A percentile compares a stretch with the other conserved stretches of the same genome.
Evolutionary conservation across 2,888 invertebrate genomes (phyloP).

Genomic region (Thalpophila matura): DNA sequence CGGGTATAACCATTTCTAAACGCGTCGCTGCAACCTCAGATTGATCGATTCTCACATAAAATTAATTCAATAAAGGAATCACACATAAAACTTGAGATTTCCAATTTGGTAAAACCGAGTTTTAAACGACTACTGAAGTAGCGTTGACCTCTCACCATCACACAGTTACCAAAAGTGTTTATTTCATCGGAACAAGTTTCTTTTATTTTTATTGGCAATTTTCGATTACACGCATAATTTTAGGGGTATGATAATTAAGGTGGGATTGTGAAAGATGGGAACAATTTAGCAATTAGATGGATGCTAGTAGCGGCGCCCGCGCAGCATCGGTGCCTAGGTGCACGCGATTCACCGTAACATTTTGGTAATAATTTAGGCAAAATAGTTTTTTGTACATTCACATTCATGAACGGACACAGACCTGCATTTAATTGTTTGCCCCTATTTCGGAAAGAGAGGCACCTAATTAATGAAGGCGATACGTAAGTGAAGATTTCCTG

Average conservation of each 20-base stretch:
- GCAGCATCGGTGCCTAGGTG: constrained; percentile 8
- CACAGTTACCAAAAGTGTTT: constrained; percentile 52
- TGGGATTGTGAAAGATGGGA: constrained; percentile 55
- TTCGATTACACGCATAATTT: constrained; percentile 72
- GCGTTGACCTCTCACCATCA: constrained; percentile 66
- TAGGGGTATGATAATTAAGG: constrained; percentile 56
- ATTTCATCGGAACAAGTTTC: constrained; percentile 63
- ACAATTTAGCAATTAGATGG: constrained; percentile 62
- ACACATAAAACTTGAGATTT: constrained; percentile 43
- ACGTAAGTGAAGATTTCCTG: neutral
- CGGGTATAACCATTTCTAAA: neutral
- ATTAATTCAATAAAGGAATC: constrained; percentile 43
- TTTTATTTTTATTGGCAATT: constrained; percentile 72
- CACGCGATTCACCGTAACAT: constrained; percentile 60
- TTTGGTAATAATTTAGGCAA: constrained; percentile 21
- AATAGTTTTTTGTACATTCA: constrained; percentile 27
- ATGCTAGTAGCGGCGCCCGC: constrained; percentile 48
- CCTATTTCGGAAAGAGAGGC: constrained; percentile 7
- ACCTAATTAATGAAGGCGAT: neutral
- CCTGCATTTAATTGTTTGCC: constrained; percentile 26
- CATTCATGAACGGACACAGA: constrained; percentile 17
- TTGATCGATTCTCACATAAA: constrained; percentile 23
- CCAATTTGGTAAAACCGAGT: constrained; percentile 65
- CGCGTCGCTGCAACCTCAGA: neutral
- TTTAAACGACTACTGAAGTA: constrained; percentile 71